phyloP scores from a whole-genome alignment of 2,888 invertebrate species.

The Dryadula phaetusa region DNA sequence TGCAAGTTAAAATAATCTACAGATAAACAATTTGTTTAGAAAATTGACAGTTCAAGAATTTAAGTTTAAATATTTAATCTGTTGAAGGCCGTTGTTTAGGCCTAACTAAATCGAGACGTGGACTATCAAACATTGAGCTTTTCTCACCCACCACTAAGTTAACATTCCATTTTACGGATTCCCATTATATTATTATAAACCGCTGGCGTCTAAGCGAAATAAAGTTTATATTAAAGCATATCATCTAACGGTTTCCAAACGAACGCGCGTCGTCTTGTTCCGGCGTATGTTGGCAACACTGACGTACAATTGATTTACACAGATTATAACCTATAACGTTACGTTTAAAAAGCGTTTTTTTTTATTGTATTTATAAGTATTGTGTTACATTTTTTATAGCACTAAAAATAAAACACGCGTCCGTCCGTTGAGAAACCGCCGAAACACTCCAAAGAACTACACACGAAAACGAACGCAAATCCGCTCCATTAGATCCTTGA shows the following conservation, averaged over 20 bases:
- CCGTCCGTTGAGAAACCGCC: constrained; percentile 63
- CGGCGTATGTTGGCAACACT: constrained; percentile 29
- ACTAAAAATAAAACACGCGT: constrained; percentile 23
- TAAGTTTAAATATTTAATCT: constrained; percentile 7
- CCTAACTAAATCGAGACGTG: constrained; percentile 58
- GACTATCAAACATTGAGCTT: constrained; percentile 75
- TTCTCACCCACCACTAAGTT: constrained; percentile 62
- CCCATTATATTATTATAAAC: constrained; percentile 57
- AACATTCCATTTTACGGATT: constrained; percentile 64
- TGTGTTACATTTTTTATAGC: constrained; percentile 34
- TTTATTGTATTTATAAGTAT: constrained; percentile 42
- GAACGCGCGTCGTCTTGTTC: constrained; percentile 51
- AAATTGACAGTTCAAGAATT: constrained; percentile 32
- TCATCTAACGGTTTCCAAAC: constrained; percentile 61
- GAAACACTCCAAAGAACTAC: constrained; percentile 59
- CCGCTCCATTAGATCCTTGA: constrained; percentile 79
- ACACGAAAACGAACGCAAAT: constrained; percentile 61
- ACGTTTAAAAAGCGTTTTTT: constrained; percentile 36
- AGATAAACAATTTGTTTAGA: neutral
- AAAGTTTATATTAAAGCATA: constrained; percentile 64
- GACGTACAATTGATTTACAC: constrained; percentile 37
- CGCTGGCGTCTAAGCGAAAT: constrained; percentile 69
- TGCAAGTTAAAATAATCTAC: constrained; percentile 1
- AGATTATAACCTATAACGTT: constrained; percentile 41
- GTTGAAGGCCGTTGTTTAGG: constrained; percentile 36